phyloP scores from a whole-genome alignment of 1,140 invertebrate species.

The Penaeus chinensis region DNA sequence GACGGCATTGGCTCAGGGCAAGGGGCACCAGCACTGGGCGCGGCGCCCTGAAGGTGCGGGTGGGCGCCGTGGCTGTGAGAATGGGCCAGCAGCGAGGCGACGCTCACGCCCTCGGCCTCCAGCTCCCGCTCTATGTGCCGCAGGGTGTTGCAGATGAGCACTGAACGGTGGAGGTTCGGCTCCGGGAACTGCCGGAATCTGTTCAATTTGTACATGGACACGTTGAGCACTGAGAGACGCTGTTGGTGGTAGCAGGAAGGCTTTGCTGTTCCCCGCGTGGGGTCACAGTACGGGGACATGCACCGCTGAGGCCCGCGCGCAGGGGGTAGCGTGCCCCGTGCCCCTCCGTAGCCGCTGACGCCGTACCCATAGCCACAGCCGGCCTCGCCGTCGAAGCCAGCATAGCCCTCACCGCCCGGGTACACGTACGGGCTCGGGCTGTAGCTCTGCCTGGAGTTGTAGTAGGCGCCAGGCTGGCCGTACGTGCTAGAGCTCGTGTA shows the following conservation, averaged over 20 bases:
- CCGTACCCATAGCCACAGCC: constrained; percentile 65
- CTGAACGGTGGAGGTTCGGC: constrained; percentile 89
- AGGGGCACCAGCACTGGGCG: constrained; percentile 40
- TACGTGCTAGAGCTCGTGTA: constrained; percentile 68
- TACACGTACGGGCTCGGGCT: constrained; percentile 67
- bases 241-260: constrained; percentile 81
- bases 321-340: constrained; percentile 27
- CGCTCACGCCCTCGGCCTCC: constrained; percentile 78
- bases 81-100: constrained; percentile 58
- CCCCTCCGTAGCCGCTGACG: constrained; percentile 62
- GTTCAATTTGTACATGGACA: constrained; percentile 92
- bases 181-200: constrained; percentile 88
- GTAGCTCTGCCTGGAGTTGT: constrained; percentile 66
- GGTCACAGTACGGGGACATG: constrained; percentile 73
- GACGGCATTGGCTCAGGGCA: constrained; percentile 59
- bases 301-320: constrained; percentile 62
- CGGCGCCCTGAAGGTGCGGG: constrained; percentile 40
- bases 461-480: constrained; percentile 67
- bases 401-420: constrained; percentile 80
- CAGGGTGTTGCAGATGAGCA: constrained; percentile 93
- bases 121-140: constrained; percentile 91
- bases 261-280: constrained; percentile 61
- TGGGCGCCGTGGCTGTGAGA: constrained; percentile 56
- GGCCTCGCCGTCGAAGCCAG: constrained; percentile 66
- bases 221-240: constrained; percentile 87